Percentiles rank a stretch among this genome's conserved stretches.
phyloP scores from a whole-genome alignment of 2,113 vertebrate genomes.

The Stigmatopora nigra region DNA sequence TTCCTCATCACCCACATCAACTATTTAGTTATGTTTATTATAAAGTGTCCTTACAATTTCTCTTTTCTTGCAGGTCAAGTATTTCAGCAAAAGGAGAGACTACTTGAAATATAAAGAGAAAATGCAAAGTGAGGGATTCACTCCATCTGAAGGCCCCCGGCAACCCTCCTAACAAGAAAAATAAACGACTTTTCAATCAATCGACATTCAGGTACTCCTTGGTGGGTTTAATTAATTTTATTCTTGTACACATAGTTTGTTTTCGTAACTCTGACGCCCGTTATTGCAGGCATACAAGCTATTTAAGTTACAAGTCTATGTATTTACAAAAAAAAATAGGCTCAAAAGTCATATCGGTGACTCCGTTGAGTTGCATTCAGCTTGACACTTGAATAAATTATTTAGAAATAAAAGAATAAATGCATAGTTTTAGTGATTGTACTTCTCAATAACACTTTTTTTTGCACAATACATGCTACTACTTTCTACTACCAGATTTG shows the following conservation, averaged over 20 bases:
- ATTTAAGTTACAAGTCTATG: constrained; percentile 48
- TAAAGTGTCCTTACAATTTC: background rate
- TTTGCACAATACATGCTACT: constrained; percentile 25
- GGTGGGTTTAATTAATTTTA: constrained; percentile 36
- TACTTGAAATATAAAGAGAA: constrained; percentile 88
- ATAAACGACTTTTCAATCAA: too few species aligned
- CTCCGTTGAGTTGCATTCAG: constrained; percentile 20
- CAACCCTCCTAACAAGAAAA: constrained; percentile 50
- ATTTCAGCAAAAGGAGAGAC: constrained; percentile 88
- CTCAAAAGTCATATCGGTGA: constrained; percentile 30
- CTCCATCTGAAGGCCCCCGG: constrained; percentile 59
- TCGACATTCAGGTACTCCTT: too few species aligned
- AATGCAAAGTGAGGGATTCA: constrained; percentile 75
- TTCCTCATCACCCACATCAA: background rate
- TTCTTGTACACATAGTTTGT: constrained; percentile 32
- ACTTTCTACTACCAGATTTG: constrained; percentile 16
- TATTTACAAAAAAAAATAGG: constrained; percentile 56
- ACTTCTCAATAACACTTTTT: constrained; percentile 14
- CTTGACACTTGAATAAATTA: constrained; percentile 44
- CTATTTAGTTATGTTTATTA: background rate
- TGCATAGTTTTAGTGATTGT: constrained; percentile 26
- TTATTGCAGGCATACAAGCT: constrained; percentile 22
- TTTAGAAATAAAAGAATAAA: constrained; percentile 14
- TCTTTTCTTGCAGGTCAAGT: constrained; percentile 77
- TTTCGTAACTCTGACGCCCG: constrained; percentile 33